Evolutionary conservation across 2,888 invertebrate species (phyloP).

Genomic region (Drosophila eohydei): DNA sequence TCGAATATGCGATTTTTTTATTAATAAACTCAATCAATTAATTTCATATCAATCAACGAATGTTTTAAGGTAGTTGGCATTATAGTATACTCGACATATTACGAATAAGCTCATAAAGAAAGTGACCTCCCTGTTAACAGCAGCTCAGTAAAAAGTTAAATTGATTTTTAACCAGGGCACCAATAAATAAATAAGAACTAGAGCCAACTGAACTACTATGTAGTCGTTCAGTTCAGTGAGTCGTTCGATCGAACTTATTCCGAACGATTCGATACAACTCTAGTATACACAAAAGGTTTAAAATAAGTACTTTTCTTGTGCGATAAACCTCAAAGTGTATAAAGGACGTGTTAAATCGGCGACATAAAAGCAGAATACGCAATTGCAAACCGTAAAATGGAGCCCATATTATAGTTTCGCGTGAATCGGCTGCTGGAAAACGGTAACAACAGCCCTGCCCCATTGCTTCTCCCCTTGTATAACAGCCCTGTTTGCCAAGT

Average conservation of each 20-base stretch:
- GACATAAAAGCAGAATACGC: slow-evolving; percentile 42
- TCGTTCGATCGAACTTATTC: slow-evolving; percentile 45
- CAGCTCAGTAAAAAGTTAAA: not conserved
- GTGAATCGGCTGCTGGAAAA: slow-evolving; percentile 67
- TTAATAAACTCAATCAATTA: not conserved
- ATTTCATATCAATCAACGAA: not conserved
- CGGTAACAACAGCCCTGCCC: slow-evolving; percentile 74
- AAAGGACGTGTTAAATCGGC: slow-evolving; percentile 40
- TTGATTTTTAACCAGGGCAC: slow-evolving; percentile 12
- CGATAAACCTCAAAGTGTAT: slow-evolving; percentile 56
- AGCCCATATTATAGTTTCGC: slow-evolving; percentile 62
- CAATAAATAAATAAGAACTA: not conserved
- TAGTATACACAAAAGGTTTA: slow-evolving; percentile 77
- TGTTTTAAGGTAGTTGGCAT: not conserved
- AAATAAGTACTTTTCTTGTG: slow-evolving; percentile 69
- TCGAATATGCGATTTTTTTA: not conserved
- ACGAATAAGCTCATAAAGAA: not conserved
- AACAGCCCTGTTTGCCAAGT: slow-evolving; percentile 59
- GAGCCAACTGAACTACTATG: slow-evolving; percentile 5
- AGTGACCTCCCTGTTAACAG: not conserved
- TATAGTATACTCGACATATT: not conserved
- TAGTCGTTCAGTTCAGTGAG: slow-evolving; percentile 14
- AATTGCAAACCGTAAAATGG: slow-evolving; percentile 50
- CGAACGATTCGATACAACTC: slow-evolving; percentile 55
- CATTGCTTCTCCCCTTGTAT: slow-evolving; percentile 66